Base-by-base conservation (phyloP, 2,888 invertebrate genomes). In the Agrochola macilenta region DNA sequence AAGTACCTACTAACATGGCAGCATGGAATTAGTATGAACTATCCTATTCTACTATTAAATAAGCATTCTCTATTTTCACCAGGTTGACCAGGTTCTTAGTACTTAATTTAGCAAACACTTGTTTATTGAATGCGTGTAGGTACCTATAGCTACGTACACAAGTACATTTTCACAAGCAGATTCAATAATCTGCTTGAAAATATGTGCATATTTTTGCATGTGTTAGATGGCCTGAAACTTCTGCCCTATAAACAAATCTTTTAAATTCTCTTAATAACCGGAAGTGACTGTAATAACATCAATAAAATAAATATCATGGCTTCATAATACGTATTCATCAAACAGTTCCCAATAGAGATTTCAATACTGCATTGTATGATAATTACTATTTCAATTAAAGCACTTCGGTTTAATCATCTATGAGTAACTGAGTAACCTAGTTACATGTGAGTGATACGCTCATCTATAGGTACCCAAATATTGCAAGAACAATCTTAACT, bases 321-420 rank as follows among this genome's bases (percentile, higher is more conserved):
- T 58, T 11, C 39, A 23, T 72, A 69, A 60, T 26, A 49, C 12
- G 12, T 11, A 78, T 69, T 61, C 60, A 61, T 61, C 20, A 52
- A 82, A 65, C 46, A 49, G 72, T 61, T 66, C 61, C 12, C 39
- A 20, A 46, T 30, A 58, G 11, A 71, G 2, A 58, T 69, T 76
- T 76, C 14, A 60, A 61, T 60, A 78, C 26, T n/a, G 26, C 72
- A 82, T 82, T 82, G 79, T 82, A 78, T 83, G 83, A 54, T 78
- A 78, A 83, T 82, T 78, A 72, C 69, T 52, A 52, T 52, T 14
- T 77, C 69, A 75, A 63, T 65, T 26, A 57, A 69, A 61, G 43
- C 54, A 52, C 9, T 23, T 52, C 17, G 35, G 69, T 39, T 79
- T 49, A 57, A 49, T 57, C 39, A 63, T 69, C 17, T 61, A 72